A percentile compares a stretch with the other conserved stretches of the same genome.
These are phyloP conservation scores for Phycodurus eques DNA, from an alignment of 2,113 vertebrate species.

Conservation along the genomic window DNA sequence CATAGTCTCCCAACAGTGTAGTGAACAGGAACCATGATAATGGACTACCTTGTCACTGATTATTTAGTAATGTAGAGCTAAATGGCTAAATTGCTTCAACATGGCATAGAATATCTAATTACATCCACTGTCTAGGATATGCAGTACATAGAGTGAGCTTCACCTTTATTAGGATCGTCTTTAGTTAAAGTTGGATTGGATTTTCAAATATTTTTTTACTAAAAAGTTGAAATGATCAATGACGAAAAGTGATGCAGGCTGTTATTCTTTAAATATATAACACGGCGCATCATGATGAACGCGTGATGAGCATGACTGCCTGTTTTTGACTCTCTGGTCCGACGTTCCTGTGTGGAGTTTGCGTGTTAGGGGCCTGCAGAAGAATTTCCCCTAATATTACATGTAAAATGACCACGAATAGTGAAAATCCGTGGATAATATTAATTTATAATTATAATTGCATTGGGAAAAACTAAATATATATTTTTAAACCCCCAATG, in stretches of 20 bases:
- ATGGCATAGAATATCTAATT: conserved; percentile 9
- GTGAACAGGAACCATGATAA: conserved; percentile 24
- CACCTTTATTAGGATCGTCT: not conserved
- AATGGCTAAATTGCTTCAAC: conserved; percentile 11
- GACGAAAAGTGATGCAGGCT: no score
- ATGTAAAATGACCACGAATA: no score
- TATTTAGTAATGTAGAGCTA: conserved; percentile 20
- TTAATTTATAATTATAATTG: no score
- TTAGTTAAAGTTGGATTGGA: not conserved
- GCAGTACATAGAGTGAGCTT: conserved; percentile 3
- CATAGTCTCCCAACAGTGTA: conserved; percentile 13
- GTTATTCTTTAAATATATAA: no score
- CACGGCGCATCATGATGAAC: no score
- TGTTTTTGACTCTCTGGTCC: not conserved
- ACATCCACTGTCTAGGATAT: conserved; percentile 3
- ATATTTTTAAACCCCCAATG: no score
- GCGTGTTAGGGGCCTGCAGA: no score
- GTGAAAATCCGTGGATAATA: no score
- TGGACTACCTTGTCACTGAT: conserved; percentile 28
- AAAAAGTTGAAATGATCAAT: no score
- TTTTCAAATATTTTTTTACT: not conserved
- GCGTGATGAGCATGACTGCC: no score
- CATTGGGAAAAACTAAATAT: no score
- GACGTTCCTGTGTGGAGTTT: not conserved
- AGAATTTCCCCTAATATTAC: no score